A percentile compares a stretch with the other conserved stretches of the same genome.
Conservation (phyloP, 1,140 invertebrate species). For the Gryon sp. region DNA sequence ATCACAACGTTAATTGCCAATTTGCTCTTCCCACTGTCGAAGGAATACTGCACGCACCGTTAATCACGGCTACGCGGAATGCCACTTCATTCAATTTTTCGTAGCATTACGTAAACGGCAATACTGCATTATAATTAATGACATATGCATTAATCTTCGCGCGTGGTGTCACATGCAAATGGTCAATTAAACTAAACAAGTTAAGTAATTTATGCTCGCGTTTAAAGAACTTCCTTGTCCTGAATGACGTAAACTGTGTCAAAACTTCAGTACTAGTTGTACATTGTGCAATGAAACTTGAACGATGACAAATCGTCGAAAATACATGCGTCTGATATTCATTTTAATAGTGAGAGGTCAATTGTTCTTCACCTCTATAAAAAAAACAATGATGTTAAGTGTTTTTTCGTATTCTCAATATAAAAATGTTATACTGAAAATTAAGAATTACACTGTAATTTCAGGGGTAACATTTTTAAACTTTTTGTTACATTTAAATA, state of each 20-base stretch:
- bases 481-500: too few species aligned
- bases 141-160: slow-evolving; percentile 57
- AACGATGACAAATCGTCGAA: slow-evolving; percentile 56
- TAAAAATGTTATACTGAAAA: too few species aligned
- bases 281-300: slow-evolving; percentile 51
- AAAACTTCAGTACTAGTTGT: slow-evolving; percentile 50
- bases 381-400: slow-evolving; percentile 21
- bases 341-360: slow-evolving; percentile 43
- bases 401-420: not conserved
- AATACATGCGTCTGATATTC: slow-evolving; percentile 44
- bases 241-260: slow-evolving; percentile 57
- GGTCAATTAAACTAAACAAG: slow-evolving; percentile 63
- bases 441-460: too few species aligned
- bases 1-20: slow-evolving; percentile 63
- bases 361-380: slow-evolving; percentile 35
- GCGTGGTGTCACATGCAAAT: slow-evolving; percentile 57
- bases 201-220: slow-evolving; percentile 62
- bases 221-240: slow-evolving; percentile 62
- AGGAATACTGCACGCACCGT: slow-evolving; percentile 62
- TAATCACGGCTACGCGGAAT: slow-evolving; percentile 59
- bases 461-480: too few species aligned
- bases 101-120: slow-evolving; percentile 63
- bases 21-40: slow-evolving; percentile 64
- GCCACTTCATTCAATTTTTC: slow-evolving; percentile 62
- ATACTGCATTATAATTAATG: slow-evolving; percentile 60